Evolutionary conservation across 2,888 invertebrate genomes (phyloP).

Genomic region (Orthonevra nobilis): DNA sequence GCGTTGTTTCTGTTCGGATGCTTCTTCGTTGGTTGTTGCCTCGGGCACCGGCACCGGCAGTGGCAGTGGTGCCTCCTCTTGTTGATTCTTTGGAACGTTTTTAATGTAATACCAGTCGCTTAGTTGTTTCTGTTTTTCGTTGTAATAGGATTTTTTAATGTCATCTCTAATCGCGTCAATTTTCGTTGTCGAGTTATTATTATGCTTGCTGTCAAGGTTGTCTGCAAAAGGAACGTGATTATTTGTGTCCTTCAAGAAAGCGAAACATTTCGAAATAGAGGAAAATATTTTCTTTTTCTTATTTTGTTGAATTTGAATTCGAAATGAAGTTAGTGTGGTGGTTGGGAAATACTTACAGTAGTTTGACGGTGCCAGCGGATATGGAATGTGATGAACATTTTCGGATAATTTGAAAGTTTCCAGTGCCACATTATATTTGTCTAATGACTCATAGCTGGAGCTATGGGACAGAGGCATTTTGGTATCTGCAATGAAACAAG

Average conservation of each 20-base stretch:
- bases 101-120: slow-evolving; percentile 75
- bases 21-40: background rate
- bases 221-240: slow-evolving; percentile 52
- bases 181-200: slow-evolving; percentile 64
- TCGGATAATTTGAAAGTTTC: slow-evolving; percentile 72
- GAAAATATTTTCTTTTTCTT: too few species aligned
- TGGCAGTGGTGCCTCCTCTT: slow-evolving; percentile 8
- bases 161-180: slow-evolving; percentile 65
- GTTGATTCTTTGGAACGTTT: slow-evolving; percentile 56
- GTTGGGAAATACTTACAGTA: slow-evolving; percentile 59
- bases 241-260: slow-evolving; percentile 5
- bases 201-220: slow-evolving; percentile 66
- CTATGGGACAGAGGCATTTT: slow-evolving; percentile 64
- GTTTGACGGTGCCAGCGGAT: slow-evolving; percentile 60
- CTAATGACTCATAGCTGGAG: slow-evolving; percentile 74
- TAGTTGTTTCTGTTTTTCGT: slow-evolving; percentile 73
- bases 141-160: slow-evolving; percentile 69
- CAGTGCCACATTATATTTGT: slow-evolving; percentile 72
- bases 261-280: too few species aligned
- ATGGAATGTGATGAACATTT: slow-evolving; percentile 66
- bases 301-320: too few species aligned
- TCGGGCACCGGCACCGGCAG: background rate
- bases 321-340: too few species aligned
- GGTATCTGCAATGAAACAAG: slow-evolving; percentile 53
- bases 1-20: slow-evolving; percentile 21